These are phyloP conservation scores for Eira barbara DNA, from an alignment of 2,113 vertebrate genomes.

Conservation along the genomic window DNA sequence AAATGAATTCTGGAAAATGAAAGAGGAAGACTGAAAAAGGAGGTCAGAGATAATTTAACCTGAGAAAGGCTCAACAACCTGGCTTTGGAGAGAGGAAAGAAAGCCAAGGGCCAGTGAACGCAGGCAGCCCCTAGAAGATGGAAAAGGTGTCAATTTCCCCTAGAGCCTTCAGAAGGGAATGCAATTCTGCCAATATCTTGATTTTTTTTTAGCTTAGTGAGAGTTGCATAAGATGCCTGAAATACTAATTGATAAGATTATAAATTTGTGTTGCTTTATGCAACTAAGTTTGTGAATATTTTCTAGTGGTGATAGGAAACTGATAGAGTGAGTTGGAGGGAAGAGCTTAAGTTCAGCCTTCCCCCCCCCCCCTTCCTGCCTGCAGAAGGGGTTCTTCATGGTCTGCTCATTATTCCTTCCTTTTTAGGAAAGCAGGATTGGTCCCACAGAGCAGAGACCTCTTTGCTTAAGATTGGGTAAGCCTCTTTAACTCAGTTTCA, in stretches of 20 bases:
- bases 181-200: background rate
- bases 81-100: background rate
- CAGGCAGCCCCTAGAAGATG: background rate
- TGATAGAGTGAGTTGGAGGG: background rate
- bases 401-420: background rate
- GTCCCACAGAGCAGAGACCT: background rate
- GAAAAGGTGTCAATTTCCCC: background rate
- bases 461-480: background rate
- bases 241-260: background rate
- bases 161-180: background rate
- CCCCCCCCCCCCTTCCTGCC: background rate
- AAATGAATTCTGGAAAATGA: background rate
- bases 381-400: background rate
- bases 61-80: background rate
- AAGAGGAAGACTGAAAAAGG: background rate
- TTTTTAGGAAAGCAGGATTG: background rate
- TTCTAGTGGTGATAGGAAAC: background rate
- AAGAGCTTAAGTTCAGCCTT: background rate
- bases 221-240: too few relatives aligned
- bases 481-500: background rate
- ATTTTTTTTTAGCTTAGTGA: background rate
- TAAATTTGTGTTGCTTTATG: background rate
- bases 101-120: background rate
- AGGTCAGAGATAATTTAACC: background rate
- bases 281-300: background rate